Base-by-base conservation (phyloP, 2,888 invertebrate species). In the Orthonevra nobilis region DNA sequence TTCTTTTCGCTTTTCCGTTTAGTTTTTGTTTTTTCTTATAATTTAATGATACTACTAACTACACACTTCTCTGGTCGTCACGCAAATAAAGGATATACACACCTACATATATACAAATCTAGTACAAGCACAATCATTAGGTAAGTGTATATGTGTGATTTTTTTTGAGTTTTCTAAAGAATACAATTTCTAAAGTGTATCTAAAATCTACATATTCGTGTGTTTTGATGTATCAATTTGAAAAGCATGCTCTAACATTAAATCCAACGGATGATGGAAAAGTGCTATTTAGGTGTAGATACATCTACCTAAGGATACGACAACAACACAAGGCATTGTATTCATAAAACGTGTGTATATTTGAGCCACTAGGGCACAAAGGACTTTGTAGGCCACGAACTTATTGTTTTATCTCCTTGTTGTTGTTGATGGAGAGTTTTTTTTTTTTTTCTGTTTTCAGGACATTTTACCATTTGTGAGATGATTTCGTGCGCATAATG, bases 401-500 rank as follows among this genome's bases (percentile, higher is more conserved):
- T 73, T 50, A 61, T 73, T 79, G 60, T 79, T 79, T 60, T 69
- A 50, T 50, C 17, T 54, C 56, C 66, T 26, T 36, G 44, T 34
- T 44, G 48, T 32, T 44, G 44, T 64, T 70, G 46, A 32, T n/a
- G n/a, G n/a, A n/a, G n/a, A n/a, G n/a, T n/a, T n/a, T n/a, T n/a
- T n/a, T n/a, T n/a, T n/a, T n/a, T n/a, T n/a, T n/a, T n/a, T n/a
- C n/a, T n/a, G n/a, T n/a, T n/a, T 50, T 66, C 14, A 10, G 38
- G 69, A 40, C 46, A 52, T 60, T 77, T 72, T 54, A 52, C 56
- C 52, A 63, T 77, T 70, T 64, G 50, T 38, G 50, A 64, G 73
- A 64, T 58, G 64, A 64, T 64, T 64, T 64, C 52, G 70, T 77
- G 77, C 77, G 72, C 64, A 77, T 77, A 77, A 64, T 77, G 56